Evolutionary conservation across 2,797 vertebrate genomes (phyloP), one percentile per base, ranked within the genome.

Genomic region (Aplochiton taeniatus): DNA sequence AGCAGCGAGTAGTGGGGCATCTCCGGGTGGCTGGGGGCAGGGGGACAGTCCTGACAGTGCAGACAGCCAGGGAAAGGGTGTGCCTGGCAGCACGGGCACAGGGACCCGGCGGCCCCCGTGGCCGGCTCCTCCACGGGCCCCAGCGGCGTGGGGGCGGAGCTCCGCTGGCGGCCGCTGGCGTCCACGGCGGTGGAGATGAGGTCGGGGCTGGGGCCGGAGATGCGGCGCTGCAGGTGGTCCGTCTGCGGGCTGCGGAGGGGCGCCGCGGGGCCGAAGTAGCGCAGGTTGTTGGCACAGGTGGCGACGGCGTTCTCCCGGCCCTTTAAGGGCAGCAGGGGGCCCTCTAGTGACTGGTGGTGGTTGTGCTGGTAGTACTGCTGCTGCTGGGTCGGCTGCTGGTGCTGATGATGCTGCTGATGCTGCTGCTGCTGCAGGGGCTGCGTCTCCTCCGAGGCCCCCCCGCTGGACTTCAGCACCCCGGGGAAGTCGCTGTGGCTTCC

Each of bases 211-310:
- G 95, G 94, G 43, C 93, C 93, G 0, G 96, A 95, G 51, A 96
- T 77, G 2, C 88, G 90, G 18, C 94, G 90, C 19, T 97, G 96
- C 6, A 96, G 90, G 6, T 96, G 96, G 90, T 94, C 95, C 0
- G 95, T 96, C 85, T 98, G 95, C 0, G 96, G 97, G 89, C 97
- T 98, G 47, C 96, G 93, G 62, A 99, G 92, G 18, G 96, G 93
- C 0, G 96, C 97, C 0, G 96, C 96, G 0, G 97, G 97, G 9
- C 96, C 97, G 8, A 99, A 98, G 82, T 99, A 98, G 42, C 95
- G 90, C 71, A 98, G 83, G 85, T 96, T 98, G 89, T 95, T 98
- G 78, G 96, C 94, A 56, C 98, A 98, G 83, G 89, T 94, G 31
- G 96, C 95, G 0, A 98, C 94, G 0, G 90, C 90, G 65, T 95